Conservation (phyloP, 2,888 invertebrate species). For the Lochmaea capreae region DNA sequence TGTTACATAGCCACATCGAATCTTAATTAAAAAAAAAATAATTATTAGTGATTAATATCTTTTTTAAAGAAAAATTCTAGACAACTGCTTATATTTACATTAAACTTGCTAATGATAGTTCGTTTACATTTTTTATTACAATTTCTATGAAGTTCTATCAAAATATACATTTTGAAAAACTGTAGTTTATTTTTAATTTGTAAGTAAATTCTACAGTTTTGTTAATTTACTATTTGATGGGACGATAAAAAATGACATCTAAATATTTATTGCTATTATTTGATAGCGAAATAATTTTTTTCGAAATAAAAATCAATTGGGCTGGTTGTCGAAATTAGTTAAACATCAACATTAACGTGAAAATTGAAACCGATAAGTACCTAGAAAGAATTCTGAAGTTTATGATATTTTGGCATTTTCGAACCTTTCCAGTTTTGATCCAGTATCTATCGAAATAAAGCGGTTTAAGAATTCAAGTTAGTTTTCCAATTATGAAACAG, state of each 20-base stretch:
- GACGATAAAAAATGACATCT: not conserved
- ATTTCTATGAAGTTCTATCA: not conserved
- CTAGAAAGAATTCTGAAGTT: no score
- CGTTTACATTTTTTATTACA: not conserved
- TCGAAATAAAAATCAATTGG: not conserved
- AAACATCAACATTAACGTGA: no score
- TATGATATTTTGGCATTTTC: no score
- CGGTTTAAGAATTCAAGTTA: no score
- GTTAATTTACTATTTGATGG: not conserved
- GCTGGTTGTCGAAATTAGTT: no score
- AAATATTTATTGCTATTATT: not conserved
- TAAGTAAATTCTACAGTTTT: not conserved
- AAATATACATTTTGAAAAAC: not conserved
- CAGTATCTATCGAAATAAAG: no score
- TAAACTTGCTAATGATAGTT: not conserved
- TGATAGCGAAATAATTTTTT: not conserved
- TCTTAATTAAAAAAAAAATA: not conserved
- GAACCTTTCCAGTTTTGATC: no score
- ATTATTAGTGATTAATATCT: constrained; percentile 6
- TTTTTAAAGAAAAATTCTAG: constrained; percentile 11
- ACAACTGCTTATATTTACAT: constrained; percentile 25
- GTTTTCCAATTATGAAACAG: no score
- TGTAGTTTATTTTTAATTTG: not conserved
- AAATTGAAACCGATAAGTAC: no score
- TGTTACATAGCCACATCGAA: constrained; percentile 29